Percentiles rank a stretch among this genome's conserved stretches.
phyloP scores from a whole-genome alignment of 2,113 vertebrate genomes.

The Boulengeromyrus knoepffleri region DNA sequence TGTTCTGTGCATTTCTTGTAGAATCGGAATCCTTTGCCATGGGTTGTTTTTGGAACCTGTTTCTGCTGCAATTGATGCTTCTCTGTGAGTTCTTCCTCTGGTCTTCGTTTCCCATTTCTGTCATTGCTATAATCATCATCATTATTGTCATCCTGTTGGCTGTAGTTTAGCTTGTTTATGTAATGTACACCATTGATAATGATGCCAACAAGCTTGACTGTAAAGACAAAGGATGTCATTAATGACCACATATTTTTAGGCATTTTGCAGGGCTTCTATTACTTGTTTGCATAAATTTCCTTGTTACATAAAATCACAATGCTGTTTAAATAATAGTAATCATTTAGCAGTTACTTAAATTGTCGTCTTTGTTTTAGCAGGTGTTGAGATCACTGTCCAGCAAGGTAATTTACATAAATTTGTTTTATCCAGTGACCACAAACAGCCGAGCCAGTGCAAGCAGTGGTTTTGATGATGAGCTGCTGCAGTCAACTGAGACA shows the following conservation, averaged over 20 bases:
- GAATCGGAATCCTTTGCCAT: background rate
- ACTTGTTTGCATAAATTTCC: background rate
- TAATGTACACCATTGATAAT: background rate
- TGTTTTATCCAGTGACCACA: no score
- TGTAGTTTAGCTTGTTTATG: background rate
- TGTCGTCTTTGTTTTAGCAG: background rate
- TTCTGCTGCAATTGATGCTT: background rate
- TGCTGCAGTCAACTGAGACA: no score
- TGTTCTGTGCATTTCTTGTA: background rate
- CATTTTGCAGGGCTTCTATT: background rate
- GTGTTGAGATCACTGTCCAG: background rate
- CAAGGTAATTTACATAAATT: no score
- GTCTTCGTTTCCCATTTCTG: background rate
- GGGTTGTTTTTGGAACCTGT: background rate
- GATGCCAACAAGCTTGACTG: background rate
- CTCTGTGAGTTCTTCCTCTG: background rate
- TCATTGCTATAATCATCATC: background rate
- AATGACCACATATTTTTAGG: background rate
- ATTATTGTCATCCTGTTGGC: background rate
- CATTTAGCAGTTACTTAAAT: background rate
- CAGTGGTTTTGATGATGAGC: no score
- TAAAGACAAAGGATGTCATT: background rate
- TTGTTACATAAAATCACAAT: background rate
- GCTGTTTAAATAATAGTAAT: background rate
- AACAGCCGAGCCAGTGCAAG: no score